These are phyloP conservation scores for Cecropterus lyciades DNA, from an alignment of 1,140 invertebrate genomes.

Conservation along the genomic window DNA sequence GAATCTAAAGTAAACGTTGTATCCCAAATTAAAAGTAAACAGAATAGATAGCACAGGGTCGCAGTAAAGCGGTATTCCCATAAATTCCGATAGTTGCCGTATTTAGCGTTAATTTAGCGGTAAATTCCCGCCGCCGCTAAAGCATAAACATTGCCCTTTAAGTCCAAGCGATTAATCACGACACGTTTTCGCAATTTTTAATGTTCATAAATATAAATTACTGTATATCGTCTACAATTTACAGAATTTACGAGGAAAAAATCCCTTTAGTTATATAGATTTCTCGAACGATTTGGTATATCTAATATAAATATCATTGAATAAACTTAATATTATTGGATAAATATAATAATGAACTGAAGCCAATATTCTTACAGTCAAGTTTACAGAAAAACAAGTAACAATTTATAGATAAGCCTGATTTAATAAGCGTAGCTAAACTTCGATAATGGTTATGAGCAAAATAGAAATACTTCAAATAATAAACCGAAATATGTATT, in stretches of 20 bases:
- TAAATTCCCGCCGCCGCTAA: slow-evolving; percentile 39
- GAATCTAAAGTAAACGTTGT: slow-evolving; percentile 49
- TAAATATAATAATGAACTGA: no score
- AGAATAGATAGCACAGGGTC: slow-evolving; percentile 37
- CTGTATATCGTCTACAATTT: slow-evolving; percentile 4
- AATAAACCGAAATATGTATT: no score
- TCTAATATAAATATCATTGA: background rate
- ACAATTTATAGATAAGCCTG: no score
- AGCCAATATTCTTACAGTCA: no score
- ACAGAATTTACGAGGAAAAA: slow-evolving; percentile 9
- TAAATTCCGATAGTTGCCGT: slow-evolving; percentile 56
- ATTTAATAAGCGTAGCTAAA: no score
- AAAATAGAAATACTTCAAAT: no score
- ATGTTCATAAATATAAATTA: slow-evolving; percentile 28
- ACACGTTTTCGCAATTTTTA: slow-evolving; percentile 33
- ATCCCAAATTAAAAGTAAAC: slow-evolving; percentile 69
- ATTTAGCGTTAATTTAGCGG: slow-evolving; percentile 47
- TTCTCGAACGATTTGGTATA: no score
- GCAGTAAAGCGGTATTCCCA: slow-evolving; percentile 49
- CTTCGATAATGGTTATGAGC: background rate
- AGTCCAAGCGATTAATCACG: slow-evolving; percentile 21
- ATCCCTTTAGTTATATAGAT: background rate
- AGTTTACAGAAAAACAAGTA: no score
- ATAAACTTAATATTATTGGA: no score
- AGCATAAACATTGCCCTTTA: slow-evolving; percentile 39